These are phyloP conservation scores for Aphyosemion australe DNA, from an alignment of 2,113 vertebrate genomes.

Conservation along the genomic window DNA sequence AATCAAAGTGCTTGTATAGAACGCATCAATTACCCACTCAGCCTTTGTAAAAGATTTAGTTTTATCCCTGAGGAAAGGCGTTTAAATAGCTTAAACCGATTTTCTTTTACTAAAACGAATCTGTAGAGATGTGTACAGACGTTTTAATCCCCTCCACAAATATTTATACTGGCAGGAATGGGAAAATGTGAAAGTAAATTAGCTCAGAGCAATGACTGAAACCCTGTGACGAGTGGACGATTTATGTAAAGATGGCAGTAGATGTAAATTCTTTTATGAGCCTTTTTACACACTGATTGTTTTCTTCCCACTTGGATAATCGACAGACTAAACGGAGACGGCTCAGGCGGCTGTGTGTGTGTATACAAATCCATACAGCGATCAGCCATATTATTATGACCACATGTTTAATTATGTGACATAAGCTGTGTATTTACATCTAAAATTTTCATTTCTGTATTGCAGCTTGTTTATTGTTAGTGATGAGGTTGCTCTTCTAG, in stretches of 20 bases:
- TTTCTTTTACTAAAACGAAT: not conserved
- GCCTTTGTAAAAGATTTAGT: conserved; percentile 1
- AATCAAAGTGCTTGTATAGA: conserved; percentile 3
- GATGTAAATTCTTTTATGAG: not conserved
- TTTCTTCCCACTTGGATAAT: not conserved
- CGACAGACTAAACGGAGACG: not conserved
- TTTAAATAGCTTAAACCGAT: not conserved
- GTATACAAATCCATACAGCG: not conserved
- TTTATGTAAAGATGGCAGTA: not conserved
- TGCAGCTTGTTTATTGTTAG: too few relatives aligned
- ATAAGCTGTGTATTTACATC: not conserved
- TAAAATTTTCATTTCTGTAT: too few relatives aligned
- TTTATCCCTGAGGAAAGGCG: not conserved
- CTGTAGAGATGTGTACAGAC: not conserved
- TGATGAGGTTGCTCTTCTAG: not conserved
- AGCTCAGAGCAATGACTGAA: not conserved
- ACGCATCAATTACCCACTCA: not conserved
- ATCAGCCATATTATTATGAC: not conserved
- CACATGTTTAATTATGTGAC: not conserved
- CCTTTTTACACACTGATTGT: not conserved
- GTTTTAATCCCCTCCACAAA: not conserved
- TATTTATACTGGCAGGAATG: conserved; percentile 13
- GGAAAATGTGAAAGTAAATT: not conserved
- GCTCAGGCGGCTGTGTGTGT: not conserved
- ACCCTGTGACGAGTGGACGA: not conserved